Evolutionary conservation across 1,140 invertebrate species (phyloP).

Genomic region (Galleria mellonella): DNA sequence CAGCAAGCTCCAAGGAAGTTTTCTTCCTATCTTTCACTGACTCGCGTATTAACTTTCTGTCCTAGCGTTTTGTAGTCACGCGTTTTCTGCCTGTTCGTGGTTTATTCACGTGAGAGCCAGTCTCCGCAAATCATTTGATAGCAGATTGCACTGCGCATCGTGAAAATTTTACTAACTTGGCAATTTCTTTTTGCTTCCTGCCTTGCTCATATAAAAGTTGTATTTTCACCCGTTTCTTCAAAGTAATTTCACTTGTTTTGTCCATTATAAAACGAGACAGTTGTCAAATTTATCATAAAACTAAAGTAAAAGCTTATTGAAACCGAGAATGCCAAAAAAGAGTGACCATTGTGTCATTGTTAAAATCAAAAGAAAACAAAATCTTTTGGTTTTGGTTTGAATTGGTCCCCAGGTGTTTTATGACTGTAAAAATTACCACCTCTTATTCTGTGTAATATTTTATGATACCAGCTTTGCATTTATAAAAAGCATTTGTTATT

Average conservation of each 20-base stretch:
- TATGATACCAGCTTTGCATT: too few relatives aligned
- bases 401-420: too few relatives aligned
- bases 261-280: background rate
- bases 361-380: too few relatives aligned
- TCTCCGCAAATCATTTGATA: constrained; percentile 2
- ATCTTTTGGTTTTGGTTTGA: too few relatives aligned
- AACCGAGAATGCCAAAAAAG: too few relatives aligned
- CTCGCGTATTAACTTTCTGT: constrained; percentile 6
- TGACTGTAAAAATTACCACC: too few relatives aligned
- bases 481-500: too few relatives aligned
- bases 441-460: too few relatives aligned
- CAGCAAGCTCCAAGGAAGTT: constrained; percentile 11
- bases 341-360: too few relatives aligned
- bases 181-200: background rate
- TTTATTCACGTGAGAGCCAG: background rate
- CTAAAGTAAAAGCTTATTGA: too few relatives aligned
- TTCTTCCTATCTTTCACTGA: constrained; percentile 13
- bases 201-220: background rate
- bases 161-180: background rate
- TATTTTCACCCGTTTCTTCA: background rate
- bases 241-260: background rate
- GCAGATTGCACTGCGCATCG: background rate
- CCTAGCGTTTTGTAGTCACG: constrained; percentile 7
- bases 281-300: too few relatives aligned
- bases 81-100: constrained; percentile 6